Percentiles rank a stretch among this genome's conserved stretches.
Conservation (phyloP, 1,140 invertebrate genomes). For the Drosophila orena region DNA sequence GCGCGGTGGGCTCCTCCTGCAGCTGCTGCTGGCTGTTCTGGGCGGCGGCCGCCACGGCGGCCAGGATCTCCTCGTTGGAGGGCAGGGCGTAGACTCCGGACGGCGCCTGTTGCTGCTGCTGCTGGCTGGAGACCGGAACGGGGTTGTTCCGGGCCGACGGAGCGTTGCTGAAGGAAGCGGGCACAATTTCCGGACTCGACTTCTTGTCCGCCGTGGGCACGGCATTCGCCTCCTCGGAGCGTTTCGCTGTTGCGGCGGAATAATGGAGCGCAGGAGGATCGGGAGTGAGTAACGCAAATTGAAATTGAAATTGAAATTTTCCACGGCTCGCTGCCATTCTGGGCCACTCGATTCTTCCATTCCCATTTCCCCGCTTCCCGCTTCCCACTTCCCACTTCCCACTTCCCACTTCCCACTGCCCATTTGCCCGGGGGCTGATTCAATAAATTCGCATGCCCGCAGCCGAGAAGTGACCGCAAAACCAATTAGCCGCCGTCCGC, state of each 20-base stretch:
- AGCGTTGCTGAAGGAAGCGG: conserved; percentile 72
- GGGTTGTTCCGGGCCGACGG: conserved; percentile 43
- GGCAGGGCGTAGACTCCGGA: conserved; percentile 68
- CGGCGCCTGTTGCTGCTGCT: conserved; percentile 32
- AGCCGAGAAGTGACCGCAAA: conserved; percentile 46
- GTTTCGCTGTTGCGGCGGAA: conserved; percentile 42
- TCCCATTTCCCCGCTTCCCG: conserved; percentile 6
- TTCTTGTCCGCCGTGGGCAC: conserved; percentile 72
- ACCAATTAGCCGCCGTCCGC: conserved; percentile 68
- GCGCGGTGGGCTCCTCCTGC: conserved; percentile 57
- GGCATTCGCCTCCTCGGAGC: conserved; percentile 33
- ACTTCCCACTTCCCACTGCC: conserved; percentile 19
- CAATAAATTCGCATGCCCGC: conserved; percentile 54
- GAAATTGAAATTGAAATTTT: conserved; percentile 45
- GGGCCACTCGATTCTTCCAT: conserved; percentile 10
- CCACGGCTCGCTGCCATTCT: conserved; percentile 30
- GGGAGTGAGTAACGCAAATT: conserved; percentile 17
- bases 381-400: too few species aligned
- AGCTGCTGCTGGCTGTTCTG: conserved; percentile 61
- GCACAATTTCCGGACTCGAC: conserved; percentile 83
- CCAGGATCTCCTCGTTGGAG: conserved; percentile 75
- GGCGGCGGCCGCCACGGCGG: conserved; percentile 75
- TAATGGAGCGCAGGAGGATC: background rate
- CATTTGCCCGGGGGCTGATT: conserved; percentile 51
- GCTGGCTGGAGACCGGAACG: conserved; percentile 22